Evolutionary conservation across 2,797 vertebrate genomes (phyloP), one percentile per base, ranked within the genome.

Genomic region (Muscicapa comitata): DNA sequence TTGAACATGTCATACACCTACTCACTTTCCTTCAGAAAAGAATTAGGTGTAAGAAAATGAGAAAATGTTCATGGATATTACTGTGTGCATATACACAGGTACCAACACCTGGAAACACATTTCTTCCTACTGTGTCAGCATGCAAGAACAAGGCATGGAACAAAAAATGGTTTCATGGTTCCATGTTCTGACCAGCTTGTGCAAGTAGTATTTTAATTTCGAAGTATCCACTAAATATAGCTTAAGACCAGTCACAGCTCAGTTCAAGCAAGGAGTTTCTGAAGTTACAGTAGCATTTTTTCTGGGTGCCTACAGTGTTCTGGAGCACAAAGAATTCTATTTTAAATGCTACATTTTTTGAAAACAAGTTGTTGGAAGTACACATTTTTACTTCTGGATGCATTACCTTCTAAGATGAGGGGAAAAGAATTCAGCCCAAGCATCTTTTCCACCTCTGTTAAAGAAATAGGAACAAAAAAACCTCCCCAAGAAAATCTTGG

Each of bases 1-100:
- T 67, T 11, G 54, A 81, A 66, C 19, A 25, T 7, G 21, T 67
- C 54, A 58, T 40, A 50, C 9, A 61, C 33, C 55, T 4, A 59
- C 4, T 37, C 7, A 5, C 15, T 84, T 57, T 42, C 67, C 45
- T 71, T 53, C 55, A 23, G 47, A 57, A 54, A 85, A 57, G 21
- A 70, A 68, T 40, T 10, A 66, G 37, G 28, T 2, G 0, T 38
- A 80, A 74, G 68, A 57, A 37, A 86, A 58, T 9, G 50, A 90
- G 76, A 38, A 38, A 38, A 38, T 38, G 38, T 38, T 42, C 37
- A 31, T 29, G 45, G 54, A 10, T 42, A 29, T 16, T 61, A 3
- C 25, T 13, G 9, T 6, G 19, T n/a, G 11, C 1, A 1, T 8
- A 29, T 3, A 67, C 38, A 59, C 31, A 26, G 10, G 17, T 4